Conservation (phyloP, 2,888 invertebrate genomes). For the Catocala fraxini region DNA sequence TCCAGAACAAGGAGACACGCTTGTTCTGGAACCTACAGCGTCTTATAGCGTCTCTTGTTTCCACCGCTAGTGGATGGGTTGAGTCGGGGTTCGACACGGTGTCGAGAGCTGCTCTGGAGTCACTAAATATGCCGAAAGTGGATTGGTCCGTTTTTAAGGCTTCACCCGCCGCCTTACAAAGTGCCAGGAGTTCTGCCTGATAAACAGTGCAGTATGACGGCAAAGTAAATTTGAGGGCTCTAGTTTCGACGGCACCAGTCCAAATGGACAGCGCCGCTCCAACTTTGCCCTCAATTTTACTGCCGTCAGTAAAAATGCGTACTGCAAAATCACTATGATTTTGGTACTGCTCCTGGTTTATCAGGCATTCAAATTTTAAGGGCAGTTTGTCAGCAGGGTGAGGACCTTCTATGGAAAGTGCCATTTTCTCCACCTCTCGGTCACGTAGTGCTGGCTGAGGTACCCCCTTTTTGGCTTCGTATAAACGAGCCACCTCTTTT, state of each 20-base stretch:
- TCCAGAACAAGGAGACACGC: too few relatives aligned
- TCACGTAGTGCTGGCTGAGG: neutral
- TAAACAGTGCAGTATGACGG: slow-evolving; percentile 13
- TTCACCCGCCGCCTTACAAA: slow-evolving; percentile 3
- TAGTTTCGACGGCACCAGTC: slow-evolving; percentile 3
- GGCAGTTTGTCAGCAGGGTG: slow-evolving; percentile 12
- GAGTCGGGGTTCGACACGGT: too few relatives aligned
- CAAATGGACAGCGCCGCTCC: neutral
- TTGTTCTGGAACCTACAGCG: too few relatives aligned
- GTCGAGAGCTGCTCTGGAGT: slow-evolving; percentile 13
- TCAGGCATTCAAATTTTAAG: slow-evolving; percentile 14
- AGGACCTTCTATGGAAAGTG: neutral
- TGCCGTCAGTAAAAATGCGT: too few relatives aligned
- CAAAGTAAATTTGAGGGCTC: slow-evolving; percentile 6
- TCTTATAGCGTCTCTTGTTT: too few relatives aligned
- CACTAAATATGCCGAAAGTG: neutral
- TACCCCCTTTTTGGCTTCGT: too few relatives aligned
- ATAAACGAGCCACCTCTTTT: too few relatives aligned
- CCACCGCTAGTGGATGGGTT: too few relatives aligned
- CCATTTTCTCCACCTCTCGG: slow-evolving; percentile 6
- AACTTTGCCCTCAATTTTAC: too few relatives aligned
- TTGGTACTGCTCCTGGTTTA: neutral
- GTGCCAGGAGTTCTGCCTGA: slow-evolving; percentile 22
- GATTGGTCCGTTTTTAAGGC: neutral
- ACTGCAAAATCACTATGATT: too few relatives aligned